Conservation (phyloP, 2,797 vertebrate species). For the Knipowitschia caucasica region DNA sequence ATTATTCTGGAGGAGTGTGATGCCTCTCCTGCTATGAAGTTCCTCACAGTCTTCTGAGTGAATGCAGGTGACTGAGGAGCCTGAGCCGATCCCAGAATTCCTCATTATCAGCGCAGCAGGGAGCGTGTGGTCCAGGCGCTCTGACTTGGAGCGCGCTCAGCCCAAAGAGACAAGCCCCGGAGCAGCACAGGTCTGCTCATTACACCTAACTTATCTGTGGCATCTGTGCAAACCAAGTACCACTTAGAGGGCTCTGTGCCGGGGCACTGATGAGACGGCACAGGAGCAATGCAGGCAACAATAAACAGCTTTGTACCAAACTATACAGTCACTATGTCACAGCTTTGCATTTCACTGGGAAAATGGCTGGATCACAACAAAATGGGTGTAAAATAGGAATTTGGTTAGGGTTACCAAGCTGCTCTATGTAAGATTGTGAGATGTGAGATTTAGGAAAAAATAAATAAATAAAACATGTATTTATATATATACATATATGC, state of each 20-base stretch:
- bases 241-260: conserved; percentile 78
- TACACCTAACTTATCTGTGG: conserved; percentile 82
- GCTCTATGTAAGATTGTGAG: too few species aligned
- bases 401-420: not conserved
- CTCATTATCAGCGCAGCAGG: conserved; percentile 80
- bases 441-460: too few species aligned
- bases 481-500: too few species aligned
- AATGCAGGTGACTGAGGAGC: conserved; percentile 80
- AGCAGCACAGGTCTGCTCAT: conserved; percentile 78
- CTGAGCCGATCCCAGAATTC: conserved; percentile 85
- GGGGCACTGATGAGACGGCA: conserved; percentile 74
- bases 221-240: conserved; percentile 84
- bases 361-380: not conserved
- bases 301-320: conserved; percentile 68
- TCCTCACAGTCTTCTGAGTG: conserved; percentile 79
- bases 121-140: conserved; percentile 70
- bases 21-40: conserved; percentile 75
- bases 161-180: conserved; percentile 68
- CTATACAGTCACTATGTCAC: conserved; percentile 33
- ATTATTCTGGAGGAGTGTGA: conserved; percentile 74
- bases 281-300: conserved; percentile 57
- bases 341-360: not conserved
- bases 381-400: conserved; percentile 4
- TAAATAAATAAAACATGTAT: too few species aligned
- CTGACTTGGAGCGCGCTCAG: conserved; percentile 65